Conservation (phyloP, 2,797 vertebrate genomes). For the Sebastolobus alascanus region DNA sequence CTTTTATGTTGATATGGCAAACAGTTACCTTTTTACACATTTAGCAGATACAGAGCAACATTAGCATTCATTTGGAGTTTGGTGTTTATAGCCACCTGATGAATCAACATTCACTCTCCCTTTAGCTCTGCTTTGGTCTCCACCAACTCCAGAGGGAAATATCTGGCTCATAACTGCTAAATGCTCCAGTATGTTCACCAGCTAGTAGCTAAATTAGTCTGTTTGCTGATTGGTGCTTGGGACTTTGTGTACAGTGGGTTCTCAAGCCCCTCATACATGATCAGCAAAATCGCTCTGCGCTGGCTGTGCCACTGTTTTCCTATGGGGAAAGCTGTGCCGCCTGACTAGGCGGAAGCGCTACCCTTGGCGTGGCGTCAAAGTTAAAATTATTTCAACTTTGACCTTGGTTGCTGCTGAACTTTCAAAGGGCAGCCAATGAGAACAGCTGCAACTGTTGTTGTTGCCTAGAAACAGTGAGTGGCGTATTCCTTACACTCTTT, state of each 20-base stretch:
- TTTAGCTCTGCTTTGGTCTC: constrained; percentile 14
- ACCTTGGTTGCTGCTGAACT: no score
- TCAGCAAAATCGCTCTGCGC: no score
- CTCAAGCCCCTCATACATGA: not conserved
- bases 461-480: no score
- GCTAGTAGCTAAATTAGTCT: constrained; percentile 11
- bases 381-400: no score
- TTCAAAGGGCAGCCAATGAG: no score
- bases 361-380: no score
- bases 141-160: constrained; percentile 14
- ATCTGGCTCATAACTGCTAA: constrained; percentile 20
- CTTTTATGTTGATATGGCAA: not conserved
- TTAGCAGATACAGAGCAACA: not conserved
- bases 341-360: no score
- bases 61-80: not conserved
- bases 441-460: no score
- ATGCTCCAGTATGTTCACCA: constrained; percentile 18
- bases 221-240: constrained; percentile 23
- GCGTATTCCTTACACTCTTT: no score
- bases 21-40: not conserved
- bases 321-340: not conserved
- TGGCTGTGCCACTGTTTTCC: no score
- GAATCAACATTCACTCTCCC: not conserved
- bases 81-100: not conserved
- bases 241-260: constrained; percentile 22